Conservation (phyloP, 2,888 invertebrate genomes). For the Nephrotoma flavescens region DNA sequence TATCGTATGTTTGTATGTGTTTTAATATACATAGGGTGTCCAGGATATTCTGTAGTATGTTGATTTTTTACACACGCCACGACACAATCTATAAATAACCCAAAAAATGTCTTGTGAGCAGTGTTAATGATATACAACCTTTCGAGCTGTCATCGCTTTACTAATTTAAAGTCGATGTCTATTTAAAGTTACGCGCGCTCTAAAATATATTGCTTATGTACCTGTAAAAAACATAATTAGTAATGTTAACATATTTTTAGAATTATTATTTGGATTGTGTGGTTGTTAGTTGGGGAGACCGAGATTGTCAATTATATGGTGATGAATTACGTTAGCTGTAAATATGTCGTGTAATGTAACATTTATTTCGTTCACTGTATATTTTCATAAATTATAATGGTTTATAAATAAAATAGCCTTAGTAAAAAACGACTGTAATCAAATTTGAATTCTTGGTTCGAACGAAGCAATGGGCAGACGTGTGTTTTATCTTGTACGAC, state of each 20-base stretch:
- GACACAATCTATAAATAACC: background rate
- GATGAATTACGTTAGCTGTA: too few relatives aligned
- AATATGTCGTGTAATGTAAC: too few relatives aligned
- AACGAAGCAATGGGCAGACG: background rate
- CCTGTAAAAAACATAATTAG: background rate
- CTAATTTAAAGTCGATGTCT: background rate
- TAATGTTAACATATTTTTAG: background rate
- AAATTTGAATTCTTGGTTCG: background rate
- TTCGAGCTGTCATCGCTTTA: background rate
- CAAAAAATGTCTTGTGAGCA: background rate
- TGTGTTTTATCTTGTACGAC: too few relatives aligned
- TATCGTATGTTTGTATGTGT: background rate
- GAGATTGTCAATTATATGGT: too few relatives aligned
- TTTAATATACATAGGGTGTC: background rate
- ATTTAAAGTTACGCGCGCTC: background rate
- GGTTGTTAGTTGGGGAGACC: too few relatives aligned
- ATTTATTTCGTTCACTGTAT: background rate
- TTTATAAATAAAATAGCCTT: background rate
- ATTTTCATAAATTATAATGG: background rate
- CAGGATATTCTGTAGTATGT: background rate
- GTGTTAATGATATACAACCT: background rate
- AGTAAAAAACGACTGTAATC: background rate
- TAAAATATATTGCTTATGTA: background rate
- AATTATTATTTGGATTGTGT: background rate
- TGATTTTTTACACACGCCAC: background rate